Evolutionary conservation across 2,113 vertebrate species (phyloP), one percentile per base, ranked within the genome.

Genomic region (Lamprotornis superbus): DNA sequence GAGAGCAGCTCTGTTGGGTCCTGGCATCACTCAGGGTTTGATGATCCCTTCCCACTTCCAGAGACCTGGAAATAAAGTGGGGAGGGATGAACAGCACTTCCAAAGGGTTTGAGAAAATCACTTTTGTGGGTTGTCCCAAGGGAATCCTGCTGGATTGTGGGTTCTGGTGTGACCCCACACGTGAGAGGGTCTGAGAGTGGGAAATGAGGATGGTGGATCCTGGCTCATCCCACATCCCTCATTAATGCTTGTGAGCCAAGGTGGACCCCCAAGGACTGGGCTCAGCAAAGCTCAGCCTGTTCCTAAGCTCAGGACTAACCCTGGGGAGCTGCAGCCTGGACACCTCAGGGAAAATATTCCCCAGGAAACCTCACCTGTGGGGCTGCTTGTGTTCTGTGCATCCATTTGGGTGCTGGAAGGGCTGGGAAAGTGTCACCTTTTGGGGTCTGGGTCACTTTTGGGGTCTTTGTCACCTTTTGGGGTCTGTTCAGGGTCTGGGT

Each of bases 271-370:
- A 8, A 37, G 81, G 17, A 2, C 12, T 2, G 23, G 53, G 44
- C 0, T 28, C 35, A 1, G 81, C 39, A 39, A 39, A 39, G 39
- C 39, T 39, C 39, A 39, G 39, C 39, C 10, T 11, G 5, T 39
- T 39, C 39, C 39, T 39, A 39, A 39, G 39, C 0, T 28, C 35
- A 1, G 81, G 33, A 7, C 39, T 18, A 2, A 47, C n/a, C 82
- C n/a, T 18, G 39, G 5, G 81, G 33, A 10, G 2, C 55, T 27
- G 37, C 55, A 40, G 39, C 46, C 65, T 42, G 47, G 33, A 2
- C 1, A 13, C 80, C 39, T 25, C 47, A 5, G 57, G 39, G 4
- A 5, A 5, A 19, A 22, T 4, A 4, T 12, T 22, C n/a, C 3
- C 27, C 68, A 63, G 57, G 11, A 55, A 10, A 18, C 22, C n/a